Evolutionary conservation across 2,113 vertebrate genomes (phyloP).

Genomic region (Dipodomys merriami): DNA sequence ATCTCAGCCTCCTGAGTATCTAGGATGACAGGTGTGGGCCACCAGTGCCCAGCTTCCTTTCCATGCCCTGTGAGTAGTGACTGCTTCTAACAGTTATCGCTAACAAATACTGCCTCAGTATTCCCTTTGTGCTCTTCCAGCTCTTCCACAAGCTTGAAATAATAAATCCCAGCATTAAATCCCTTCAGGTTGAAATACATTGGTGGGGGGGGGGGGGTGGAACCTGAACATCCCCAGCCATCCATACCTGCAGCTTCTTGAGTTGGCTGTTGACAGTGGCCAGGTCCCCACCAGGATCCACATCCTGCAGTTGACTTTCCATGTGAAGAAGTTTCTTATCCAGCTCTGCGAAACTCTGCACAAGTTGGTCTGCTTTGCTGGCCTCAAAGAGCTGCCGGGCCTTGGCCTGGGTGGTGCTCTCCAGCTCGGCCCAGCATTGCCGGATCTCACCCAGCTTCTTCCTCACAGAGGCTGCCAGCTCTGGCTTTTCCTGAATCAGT

Average conservation of each 20-base stretch:
- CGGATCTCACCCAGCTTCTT: slow-evolving; percentile 92
- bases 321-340: slow-evolving; percentile 91
- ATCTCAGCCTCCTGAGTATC: too few species aligned
- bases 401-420: slow-evolving; percentile 93
- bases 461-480: slow-evolving; percentile 89
- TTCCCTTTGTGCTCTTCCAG: neutral
- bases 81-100: neutral
- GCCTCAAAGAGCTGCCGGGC: slow-evolving; percentile 93
- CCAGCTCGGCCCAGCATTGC: slow-evolving; percentile 94
- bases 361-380: slow-evolving; percentile 91
- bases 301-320: slow-evolving; percentile 90
- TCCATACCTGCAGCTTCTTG: slow-evolving; percentile 92
- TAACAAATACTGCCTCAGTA: neutral
- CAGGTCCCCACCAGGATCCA: slow-evolving; percentile 91
- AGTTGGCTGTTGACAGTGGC: slow-evolving; percentile 93
- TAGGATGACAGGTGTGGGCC: too few species aligned
- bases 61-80: neutral
- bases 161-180: slow-evolving; percentile 34
- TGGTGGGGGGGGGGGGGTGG: neutral
- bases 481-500: slow-evolving; percentile 94
- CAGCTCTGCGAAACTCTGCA: slow-evolving; percentile 91
- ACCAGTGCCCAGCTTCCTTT: too few species aligned
- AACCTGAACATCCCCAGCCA: fast-evolving
- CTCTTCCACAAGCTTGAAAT: neutral
- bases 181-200: neutral